phyloP scores from a whole-genome alignment of 2,113 vertebrate genomes.

The Ammospiza caudacuta region DNA sequence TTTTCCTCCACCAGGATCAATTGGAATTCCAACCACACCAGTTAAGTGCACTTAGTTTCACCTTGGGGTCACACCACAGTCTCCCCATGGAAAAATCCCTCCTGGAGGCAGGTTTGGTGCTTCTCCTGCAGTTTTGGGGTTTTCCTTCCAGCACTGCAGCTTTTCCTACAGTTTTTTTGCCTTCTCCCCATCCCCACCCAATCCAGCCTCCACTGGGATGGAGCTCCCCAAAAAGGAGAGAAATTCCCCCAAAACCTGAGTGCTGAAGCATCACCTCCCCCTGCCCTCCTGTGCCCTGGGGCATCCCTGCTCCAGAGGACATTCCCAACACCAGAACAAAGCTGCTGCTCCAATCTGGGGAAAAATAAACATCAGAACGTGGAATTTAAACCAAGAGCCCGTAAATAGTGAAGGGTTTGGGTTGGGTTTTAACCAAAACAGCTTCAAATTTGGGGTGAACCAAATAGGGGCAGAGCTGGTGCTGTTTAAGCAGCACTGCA shows the following conservation, averaged over 20 bases:
- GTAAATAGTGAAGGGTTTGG: not conserved
- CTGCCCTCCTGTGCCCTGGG: not conserved
- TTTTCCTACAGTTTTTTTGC: not conserved
- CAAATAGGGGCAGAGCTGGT: not conserved
- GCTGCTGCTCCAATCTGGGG: not conserved
- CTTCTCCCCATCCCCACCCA: not conserved
- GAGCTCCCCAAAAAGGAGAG: not conserved
- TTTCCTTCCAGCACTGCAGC: not conserved
- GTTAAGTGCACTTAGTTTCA: conserved; percentile 24
- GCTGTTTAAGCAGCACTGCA: not conserved
- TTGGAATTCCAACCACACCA: not conserved
- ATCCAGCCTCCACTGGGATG: not conserved
- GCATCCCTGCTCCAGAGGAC: not conserved
- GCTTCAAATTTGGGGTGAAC: not conserved
- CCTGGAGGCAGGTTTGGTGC: not conserved
- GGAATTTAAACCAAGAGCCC: not conserved
- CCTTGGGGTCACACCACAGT: not conserved
- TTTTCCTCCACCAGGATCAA: not conserved
- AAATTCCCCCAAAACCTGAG: not conserved
- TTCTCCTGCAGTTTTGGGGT: not conserved
- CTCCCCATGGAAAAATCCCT: not conserved
- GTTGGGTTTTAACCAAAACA: not conserved
- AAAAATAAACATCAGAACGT: not conserved
- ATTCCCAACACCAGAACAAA: not conserved
- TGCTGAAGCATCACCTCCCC: not conserved